Evolutionary conservation across 2,113 vertebrate genomes (phyloP).

Genomic region (Dasypus novemcinctus): DNA sequence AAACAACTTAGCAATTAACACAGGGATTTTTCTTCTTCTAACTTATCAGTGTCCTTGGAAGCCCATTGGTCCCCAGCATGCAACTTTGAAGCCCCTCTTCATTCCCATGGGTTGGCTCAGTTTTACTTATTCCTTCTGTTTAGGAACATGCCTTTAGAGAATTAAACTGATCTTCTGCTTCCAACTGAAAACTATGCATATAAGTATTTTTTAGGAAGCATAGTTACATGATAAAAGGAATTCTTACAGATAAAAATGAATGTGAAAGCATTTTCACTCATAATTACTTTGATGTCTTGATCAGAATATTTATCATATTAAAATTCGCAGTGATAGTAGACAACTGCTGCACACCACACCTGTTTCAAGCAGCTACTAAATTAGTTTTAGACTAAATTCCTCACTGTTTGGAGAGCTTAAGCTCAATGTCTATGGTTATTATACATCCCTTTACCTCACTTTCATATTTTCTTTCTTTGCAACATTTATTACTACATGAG

Average conservation of each 20-base stretch:
- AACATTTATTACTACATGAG: background rate
- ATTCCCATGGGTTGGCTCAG: background rate
- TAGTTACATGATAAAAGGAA: constrained; percentile 11
- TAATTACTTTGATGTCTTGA: background rate
- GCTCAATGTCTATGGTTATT: background rate
- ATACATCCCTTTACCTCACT: background rate
- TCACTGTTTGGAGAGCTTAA: background rate
- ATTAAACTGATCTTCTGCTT: constrained; percentile 27
- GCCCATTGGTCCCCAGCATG: background rate
- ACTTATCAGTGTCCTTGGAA: constrained; percentile 55
- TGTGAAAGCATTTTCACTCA: constrained; percentile 5
- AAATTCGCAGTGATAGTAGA: background rate
- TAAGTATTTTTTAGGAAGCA: background rate
- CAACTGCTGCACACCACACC: background rate
- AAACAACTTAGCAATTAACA: constrained; percentile 58
- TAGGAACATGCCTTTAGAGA: constrained; percentile 51
- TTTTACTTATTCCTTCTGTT: constrained; percentile 47
- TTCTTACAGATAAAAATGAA: background rate
- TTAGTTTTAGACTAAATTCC: background rate
- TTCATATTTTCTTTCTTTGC: background rate
- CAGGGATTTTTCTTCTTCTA: constrained; percentile 38
- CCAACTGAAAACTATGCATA: background rate
- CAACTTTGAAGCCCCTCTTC: background rate
- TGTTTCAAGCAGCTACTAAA: background rate
- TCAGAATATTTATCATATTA: constrained; percentile 24